Conservation (phyloP, 2,888 invertebrate species). For the Heterodera filipjevi region DNA sequence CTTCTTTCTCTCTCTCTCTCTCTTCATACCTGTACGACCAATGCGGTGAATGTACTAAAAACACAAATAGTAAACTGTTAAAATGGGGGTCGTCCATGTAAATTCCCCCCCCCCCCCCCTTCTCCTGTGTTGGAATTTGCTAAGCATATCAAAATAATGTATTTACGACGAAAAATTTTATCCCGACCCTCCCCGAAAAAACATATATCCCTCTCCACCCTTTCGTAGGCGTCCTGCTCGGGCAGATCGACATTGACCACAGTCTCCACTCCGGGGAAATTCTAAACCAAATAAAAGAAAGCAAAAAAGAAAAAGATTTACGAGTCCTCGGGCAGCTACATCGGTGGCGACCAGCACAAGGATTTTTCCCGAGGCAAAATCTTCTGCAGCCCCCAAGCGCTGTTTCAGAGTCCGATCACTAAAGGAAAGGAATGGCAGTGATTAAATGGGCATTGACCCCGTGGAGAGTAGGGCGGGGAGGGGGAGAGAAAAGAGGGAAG, state of each 20-base stretch:
- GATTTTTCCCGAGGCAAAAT: constrained; percentile 10
- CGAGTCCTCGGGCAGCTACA: constrained; percentile 21
- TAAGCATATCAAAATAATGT: background rate
- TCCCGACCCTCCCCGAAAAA: background rate
- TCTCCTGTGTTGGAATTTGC: no score
- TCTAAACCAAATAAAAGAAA: background rate
- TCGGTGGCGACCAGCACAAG: constrained; percentile 23
- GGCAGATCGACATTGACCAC: constrained; percentile 27
- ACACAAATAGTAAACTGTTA: no score
- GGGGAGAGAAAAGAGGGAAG: no score
- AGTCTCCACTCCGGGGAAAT: constrained; percentile 16
- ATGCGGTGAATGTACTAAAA: constrained; percentile 85
- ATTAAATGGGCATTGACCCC: no score
- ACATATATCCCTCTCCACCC: background rate
- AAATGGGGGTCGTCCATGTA: no score
- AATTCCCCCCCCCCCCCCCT: no score
- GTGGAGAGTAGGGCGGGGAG: no score
- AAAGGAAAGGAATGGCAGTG: background rate
- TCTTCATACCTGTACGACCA: constrained; percentile 69
- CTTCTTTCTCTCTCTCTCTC: no score
- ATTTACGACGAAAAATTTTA: background rate
- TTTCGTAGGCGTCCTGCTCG: constrained; percentile 1
- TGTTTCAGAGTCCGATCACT: constrained; percentile 23
- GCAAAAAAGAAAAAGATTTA: background rate
- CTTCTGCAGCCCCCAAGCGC: constrained; percentile 14